phyloP scores from a whole-genome alignment of 2,113 vertebrate genomes.

The Caranx ignobilis region DNA sequence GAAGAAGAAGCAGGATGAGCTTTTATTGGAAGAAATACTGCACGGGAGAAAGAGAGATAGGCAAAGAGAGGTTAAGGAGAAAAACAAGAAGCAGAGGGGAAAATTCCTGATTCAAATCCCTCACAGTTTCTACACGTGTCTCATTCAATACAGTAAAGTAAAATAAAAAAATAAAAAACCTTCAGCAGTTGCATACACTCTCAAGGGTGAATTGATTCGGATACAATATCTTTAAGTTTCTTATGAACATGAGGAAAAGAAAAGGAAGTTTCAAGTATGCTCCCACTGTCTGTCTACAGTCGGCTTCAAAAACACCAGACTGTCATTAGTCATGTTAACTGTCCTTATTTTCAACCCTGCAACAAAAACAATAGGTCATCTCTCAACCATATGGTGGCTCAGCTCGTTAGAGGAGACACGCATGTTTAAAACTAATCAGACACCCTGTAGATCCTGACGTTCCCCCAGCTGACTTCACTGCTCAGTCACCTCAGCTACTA shows the following conservation, averaged over 20 bases:
- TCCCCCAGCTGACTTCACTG: conserved; percentile 34
- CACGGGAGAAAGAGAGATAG: conserved; percentile 28
- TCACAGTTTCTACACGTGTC: conserved; percentile 1
- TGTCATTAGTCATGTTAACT: neutral
- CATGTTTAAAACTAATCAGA: conserved; percentile 38
- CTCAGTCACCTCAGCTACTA: conserved; percentile 44
- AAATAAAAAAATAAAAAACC: conserved; percentile 5
- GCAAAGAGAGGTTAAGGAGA: conserved; percentile 25
- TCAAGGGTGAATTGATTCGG: conserved; percentile 22
- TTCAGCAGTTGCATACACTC: conserved; percentile 24
- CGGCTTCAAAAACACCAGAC: neutral
- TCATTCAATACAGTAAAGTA: conserved; percentile 8
- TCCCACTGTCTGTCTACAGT: neutral
- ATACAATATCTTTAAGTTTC: conserved; percentile 9
- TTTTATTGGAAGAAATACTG: conserved; percentile 47
- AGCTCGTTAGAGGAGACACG: conserved; percentile 27
- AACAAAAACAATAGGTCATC: conserved; percentile 29
- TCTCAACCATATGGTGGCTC: conserved; percentile 3
- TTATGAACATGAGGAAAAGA: conserved; percentile 6
- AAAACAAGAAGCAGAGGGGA: conserved; percentile 28
- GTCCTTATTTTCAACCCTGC: conserved; percentile 12
- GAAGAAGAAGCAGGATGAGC: neutral
- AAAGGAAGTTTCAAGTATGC: neutral
- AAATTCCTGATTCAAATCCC: conserved; percentile 19
- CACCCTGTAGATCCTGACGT: conserved; percentile 22